phyloP scores from a whole-genome alignment of 2,888 invertebrate genomes.

The Coelopa pilipes region DNA sequence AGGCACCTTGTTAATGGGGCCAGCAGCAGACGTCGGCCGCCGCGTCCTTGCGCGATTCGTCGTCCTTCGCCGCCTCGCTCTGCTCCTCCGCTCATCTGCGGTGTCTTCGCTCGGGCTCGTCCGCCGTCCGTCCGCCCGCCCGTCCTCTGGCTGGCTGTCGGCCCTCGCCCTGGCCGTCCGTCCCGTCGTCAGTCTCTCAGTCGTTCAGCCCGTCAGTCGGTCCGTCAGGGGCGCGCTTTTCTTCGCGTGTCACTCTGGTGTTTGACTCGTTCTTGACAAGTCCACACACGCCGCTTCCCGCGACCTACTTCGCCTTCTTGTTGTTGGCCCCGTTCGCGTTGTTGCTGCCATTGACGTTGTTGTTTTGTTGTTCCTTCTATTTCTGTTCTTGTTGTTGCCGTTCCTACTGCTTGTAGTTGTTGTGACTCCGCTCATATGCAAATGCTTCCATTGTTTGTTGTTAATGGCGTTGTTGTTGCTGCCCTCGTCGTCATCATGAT shows the following conservation, averaged over 20 bases:
- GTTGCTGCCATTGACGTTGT: too few species aligned
- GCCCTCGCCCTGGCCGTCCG: too few species aligned
- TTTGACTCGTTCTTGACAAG: conserved; percentile 26
- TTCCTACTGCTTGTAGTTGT: too few species aligned
- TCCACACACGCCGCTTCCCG: background rate
- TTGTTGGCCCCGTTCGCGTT: background rate
- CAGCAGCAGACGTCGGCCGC: too few species aligned
- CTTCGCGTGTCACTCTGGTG: conserved; percentile 32
- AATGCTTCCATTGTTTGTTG: background rate
- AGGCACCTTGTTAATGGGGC: background rate
- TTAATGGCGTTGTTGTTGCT: background rate
- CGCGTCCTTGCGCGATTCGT: too few species aligned
- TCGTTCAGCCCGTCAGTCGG: conserved; percentile 11
- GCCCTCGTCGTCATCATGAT: background rate
- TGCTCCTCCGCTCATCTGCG: too few species aligned
- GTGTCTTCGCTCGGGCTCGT: background rate
- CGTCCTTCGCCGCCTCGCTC: too few species aligned
- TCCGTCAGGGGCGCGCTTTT: conserved; percentile 13
- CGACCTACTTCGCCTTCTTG: background rate
- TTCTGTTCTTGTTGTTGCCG: too few species aligned
- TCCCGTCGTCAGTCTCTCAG: conserved; percentile 1
- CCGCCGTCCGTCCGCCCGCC: background rate
- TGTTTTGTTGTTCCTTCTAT: too few species aligned
- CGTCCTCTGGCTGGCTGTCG: background rate
- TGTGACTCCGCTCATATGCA: background rate